Evolutionary conservation across 2,888 invertebrate species (phyloP).

Genomic region (Philonicus albiceps): DNA sequence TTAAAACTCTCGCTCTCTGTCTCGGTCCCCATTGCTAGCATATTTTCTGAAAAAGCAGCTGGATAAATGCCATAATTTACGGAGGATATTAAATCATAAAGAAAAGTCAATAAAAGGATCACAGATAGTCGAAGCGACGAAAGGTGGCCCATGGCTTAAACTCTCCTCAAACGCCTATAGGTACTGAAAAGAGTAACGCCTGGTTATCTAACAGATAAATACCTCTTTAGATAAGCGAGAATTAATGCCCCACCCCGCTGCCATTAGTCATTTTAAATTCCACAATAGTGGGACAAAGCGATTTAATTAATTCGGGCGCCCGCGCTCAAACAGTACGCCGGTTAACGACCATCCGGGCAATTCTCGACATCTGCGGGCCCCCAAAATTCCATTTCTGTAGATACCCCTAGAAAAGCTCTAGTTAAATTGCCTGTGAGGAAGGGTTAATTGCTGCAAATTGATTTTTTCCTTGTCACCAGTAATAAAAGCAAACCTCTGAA

Average conservation of each 20-base stretch:
- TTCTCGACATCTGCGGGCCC: background rate
- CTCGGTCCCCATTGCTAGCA: background rate
- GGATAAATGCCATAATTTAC: conserved; percentile 20
- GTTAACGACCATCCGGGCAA: background rate
- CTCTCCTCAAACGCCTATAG: background rate
- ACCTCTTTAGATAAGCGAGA: background rate
- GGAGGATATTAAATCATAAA: conserved; percentile 21
- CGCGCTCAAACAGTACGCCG: background rate
- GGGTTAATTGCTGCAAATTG: background rate
- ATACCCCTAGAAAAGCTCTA: background rate
- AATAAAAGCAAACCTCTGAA: background rate
- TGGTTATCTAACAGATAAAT: background rate
- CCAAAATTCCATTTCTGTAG: background rate
- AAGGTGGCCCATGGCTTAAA: background rate
- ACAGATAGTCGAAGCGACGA: background rate
- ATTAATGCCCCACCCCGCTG: background rate
- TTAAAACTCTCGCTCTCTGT: background rate
- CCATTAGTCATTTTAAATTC: background rate
- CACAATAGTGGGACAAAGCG: background rate
- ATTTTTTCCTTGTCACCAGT: background rate
- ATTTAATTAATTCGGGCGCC: background rate
- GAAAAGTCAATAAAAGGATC: conserved; percentile 10
- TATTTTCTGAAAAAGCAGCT: background rate
- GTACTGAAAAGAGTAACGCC: background rate
- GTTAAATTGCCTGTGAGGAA: background rate